Base-by-base conservation (phyloP, 53 echinoderm and acorn worm genomes). In the Echinometra lucunter region DNA sequence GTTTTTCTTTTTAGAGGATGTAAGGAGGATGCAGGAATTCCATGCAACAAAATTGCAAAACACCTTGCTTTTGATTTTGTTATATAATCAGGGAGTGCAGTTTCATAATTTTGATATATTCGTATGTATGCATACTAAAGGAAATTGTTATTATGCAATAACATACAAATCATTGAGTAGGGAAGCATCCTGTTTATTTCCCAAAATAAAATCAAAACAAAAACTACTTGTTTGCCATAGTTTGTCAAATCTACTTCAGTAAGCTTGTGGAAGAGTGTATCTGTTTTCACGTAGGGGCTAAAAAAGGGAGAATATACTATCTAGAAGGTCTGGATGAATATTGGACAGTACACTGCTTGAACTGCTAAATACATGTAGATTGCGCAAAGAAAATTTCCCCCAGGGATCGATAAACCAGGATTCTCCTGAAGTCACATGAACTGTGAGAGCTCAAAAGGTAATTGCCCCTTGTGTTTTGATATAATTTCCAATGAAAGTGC, bases 361-460 rank as follows among this genome's bases (percentile, higher is more conserved):
- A 44, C 34, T 32, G 34, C 13, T 9, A 81, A 42, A 6, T 19
- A 38, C n/a, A n/a, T n/a, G n/a, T n/a, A 81, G 44, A 42, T 81
- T 21, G 6, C 25, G 7, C 23, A 16, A 40, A 44, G 40, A 81
- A 81, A 81, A 81, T 81, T 72, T 35, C 72, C 74, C 17, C 21
- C 40, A 4, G 49, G 9, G 9, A 9, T 49, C 9, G 49, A 9
- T 49, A 49, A 6, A 49, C 44, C 25, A 17, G 23, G 13, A 81
- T 42, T 42, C 19, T 81, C 81, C 81, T 81, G 81, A 81, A 81
- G 81, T 81, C 81, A 81, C 44, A 42, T 81, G 81, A 81, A 25
- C 44, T 42, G 42, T 23, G 44, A 44, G 44, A 23, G 5, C 21
- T 44, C 42, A 1, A 23, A 37, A 72, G 72, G 28, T 42, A 44